phyloP scores from a whole-genome alignment of 2,888 invertebrate species.

The Stratiomys singularior region DNA sequence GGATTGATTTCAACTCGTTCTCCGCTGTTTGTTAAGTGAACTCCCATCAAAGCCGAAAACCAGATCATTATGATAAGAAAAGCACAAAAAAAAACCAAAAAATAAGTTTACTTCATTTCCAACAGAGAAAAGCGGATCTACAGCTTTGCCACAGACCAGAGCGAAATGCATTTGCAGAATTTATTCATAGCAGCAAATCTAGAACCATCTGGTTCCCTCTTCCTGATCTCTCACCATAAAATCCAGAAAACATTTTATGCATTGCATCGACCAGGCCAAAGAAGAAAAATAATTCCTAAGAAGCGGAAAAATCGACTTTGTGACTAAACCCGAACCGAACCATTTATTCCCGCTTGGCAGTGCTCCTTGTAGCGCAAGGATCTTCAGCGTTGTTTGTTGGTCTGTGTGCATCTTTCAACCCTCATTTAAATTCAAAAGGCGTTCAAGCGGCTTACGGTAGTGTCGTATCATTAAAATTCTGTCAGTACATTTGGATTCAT shows the following conservation, averaged over 20 bases:
- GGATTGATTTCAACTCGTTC: too few species aligned
- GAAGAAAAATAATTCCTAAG: conserved; percentile 4
- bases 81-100: too few species aligned
- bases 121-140: too few species aligned
- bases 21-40: too few species aligned
- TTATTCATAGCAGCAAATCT: too few species aligned
- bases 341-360: neutral
- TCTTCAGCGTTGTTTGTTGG: neutral
- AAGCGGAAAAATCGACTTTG: neutral
- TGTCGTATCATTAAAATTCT: conserved; percentile 51
- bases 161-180: too few species aligned
- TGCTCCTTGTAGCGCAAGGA: neutral
- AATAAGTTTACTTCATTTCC: too few species aligned
- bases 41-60: too few species aligned
- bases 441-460: conserved; percentile 21
- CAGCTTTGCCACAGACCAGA: too few species aligned
- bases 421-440: conserved; percentile 16
- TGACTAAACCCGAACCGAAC: neutral
- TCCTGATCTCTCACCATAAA: neutral
- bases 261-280: neutral
- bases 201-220: too few species aligned
- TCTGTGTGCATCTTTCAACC: neutral
- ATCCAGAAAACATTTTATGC: neutral
- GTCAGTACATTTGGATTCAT: conserved; percentile 49
- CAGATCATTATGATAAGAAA: too few species aligned